phyloP scores from a whole-genome alignment of 2,888 invertebrate species.

The Zeuzera pyrina region DNA sequence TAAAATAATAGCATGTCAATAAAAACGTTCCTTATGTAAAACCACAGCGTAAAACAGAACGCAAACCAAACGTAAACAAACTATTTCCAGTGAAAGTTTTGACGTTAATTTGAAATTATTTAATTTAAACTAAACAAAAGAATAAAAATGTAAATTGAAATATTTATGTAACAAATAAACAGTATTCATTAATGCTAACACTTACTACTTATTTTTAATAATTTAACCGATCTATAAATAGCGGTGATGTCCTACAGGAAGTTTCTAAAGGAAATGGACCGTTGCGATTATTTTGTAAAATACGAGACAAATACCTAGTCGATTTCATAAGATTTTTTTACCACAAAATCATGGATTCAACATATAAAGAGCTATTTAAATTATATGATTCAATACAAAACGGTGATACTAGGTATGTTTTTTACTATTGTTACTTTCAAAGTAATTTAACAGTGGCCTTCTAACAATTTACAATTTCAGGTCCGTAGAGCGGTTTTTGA shows the following conservation, averaged over 20 bases:
- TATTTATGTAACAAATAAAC: slow-evolving; percentile 1
- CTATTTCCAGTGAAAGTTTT: slow-evolving; percentile 20
- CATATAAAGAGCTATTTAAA: slow-evolving; percentile 60
- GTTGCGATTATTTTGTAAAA: slow-evolving; percentile 37
- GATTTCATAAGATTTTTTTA: slow-evolving; percentile 17
- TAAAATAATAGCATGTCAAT: too few species aligned
- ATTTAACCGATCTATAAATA: slow-evolving; percentile 24
- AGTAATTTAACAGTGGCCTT: slow-evolving; percentile 2
- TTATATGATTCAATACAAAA: slow-evolving; percentile 78
- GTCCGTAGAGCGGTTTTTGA: slow-evolving; percentile 50
- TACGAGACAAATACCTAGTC: slow-evolving; percentile 18
- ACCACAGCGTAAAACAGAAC: slow-evolving; percentile 29
- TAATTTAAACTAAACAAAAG: slow-evolving; percentile 37
- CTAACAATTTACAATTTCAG: slow-evolving; percentile 32
- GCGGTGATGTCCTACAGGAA: slow-evolving; percentile 41
- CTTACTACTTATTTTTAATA: slow-evolving; percentile 11
- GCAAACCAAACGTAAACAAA: slow-evolving; percentile 17
- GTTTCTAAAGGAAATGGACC: slow-evolving; percentile 55
- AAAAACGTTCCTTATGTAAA: neutral
- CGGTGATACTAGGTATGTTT: slow-evolving; percentile 70
- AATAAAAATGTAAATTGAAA: slow-evolving; percentile 19
- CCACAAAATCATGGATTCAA: slow-evolving; percentile 45
- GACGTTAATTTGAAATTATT: slow-evolving; percentile 58
- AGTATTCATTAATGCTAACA: neutral
- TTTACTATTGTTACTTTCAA: slow-evolving; percentile 4